These are phyloP conservation scores for Reticulitermes speratus DNA, from an alignment of 1,140 invertebrate genomes.

Conservation along the genomic window DNA sequence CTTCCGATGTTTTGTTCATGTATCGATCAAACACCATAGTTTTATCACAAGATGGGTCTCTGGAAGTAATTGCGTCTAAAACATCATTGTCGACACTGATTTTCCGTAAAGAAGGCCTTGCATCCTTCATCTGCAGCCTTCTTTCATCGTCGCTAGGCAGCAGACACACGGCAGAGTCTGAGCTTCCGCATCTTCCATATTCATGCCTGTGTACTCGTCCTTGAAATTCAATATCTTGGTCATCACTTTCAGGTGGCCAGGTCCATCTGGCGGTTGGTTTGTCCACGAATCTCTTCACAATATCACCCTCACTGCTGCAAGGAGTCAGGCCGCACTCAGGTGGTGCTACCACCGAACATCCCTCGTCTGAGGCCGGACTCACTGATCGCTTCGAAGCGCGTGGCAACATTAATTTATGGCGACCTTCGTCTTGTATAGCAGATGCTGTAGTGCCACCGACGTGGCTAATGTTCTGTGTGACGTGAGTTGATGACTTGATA, in stretches of 20 bases:
- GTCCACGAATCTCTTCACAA: constrained; percentile 43
- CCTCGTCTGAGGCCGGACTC: constrained; percentile 16
- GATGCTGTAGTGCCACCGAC: neutral
- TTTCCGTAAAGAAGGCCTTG: neutral
- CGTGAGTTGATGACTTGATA: neutral
- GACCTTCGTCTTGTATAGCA: neutral
- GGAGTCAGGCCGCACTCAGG: constrained; percentile 40
- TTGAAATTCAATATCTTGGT: neutral
- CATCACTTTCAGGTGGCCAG: neutral
- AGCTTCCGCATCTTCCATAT: constrained; percentile 50
- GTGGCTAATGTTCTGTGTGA: neutral
- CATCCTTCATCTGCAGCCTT: constrained; percentile 43
- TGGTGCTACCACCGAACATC: constrained; percentile 34
- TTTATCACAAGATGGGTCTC: constrained; percentile 21
- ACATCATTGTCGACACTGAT: neutral
- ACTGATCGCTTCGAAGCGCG: constrained; percentile 36
- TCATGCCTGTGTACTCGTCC: neutral
- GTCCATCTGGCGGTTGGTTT: constrained; percentile 37
- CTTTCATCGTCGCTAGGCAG: constrained; percentile 51
- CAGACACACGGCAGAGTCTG: constrained; percentile 53
- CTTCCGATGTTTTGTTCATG: constrained; percentile 9
- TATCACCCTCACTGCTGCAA: constrained; percentile 44
- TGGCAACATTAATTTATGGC: neutral
- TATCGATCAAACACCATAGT: constrained; percentile 7
- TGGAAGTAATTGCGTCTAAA: neutral